Evolutionary conservation across 2,888 invertebrate genomes (phyloP), one percentile per base, ranked within the genome.

Genomic region (Platycnemis pennipes): DNA sequence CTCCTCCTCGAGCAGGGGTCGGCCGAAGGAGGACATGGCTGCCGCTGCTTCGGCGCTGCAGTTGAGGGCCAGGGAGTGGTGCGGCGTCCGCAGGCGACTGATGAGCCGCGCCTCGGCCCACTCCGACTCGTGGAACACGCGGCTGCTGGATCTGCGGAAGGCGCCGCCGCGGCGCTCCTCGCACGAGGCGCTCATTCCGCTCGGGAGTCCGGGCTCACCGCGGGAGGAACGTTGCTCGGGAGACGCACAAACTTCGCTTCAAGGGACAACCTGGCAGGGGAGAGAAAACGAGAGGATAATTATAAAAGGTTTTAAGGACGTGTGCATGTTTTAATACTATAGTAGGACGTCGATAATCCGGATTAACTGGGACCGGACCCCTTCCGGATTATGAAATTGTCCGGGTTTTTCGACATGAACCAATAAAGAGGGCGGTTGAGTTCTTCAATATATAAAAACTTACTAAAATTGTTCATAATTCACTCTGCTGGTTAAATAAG

Each of bases 1-100:
- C 77, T 94, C 37, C 26, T 88, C 88, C 95, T 97, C 97, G 87
- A 97, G 97, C 94, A 97, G 96, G 95, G 97, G 97, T 2, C 97
- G 97, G 95, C 97, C 97, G 97, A 94, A 77, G 11, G 77, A 37
- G 5, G 63, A 63, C 16, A 16, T 13, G 37, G 77, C 31, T 37
- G 96, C 88, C 94, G 94, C 86, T 88, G 94, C 96, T 96, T 95
- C 95, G 95, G 31, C 96, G 88, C 89, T 94, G 49, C 88, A 77
- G 91, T 31, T 77, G 89, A 94, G 94, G 88, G 94, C 94, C 44
- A 94, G 88, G 19, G 94, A 7, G 56, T 49, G 77, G 11, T 31
- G 77, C 26, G 63, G 3, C 8, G 49, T 49, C 37, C 77, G 8
- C 31, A 77, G 77, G 5, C 77, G 77, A 13, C 11, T 37, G 37